Conservation (phyloP, 2,888 invertebrate genomes). For the Nematopogon swammerdamellus region DNA sequence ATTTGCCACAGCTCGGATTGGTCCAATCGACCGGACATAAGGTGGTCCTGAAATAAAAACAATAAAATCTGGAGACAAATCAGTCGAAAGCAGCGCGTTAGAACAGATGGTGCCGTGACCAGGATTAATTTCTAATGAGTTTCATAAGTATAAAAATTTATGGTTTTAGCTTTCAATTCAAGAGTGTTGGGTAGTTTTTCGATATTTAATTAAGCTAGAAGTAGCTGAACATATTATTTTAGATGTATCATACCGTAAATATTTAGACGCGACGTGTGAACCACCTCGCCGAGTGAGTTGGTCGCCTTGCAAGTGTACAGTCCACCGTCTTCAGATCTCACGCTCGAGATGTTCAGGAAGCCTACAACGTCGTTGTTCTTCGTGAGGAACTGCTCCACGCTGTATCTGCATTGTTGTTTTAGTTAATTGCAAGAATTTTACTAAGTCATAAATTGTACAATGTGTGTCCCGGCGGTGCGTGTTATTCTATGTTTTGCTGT, state of each 20-base stretch:
- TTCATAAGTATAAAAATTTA: too few species aligned
- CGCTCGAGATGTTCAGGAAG: constrained; percentile 78
- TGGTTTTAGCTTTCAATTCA: too few species aligned
- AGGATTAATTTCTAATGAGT: too few species aligned
- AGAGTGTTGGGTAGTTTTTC: too few species aligned
- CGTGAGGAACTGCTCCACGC: constrained; percentile 80
- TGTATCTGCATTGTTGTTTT: constrained; percentile 62
- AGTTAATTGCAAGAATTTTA: too few species aligned
- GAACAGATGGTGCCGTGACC: too few species aligned
- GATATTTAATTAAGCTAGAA: too few species aligned
- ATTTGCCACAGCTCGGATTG: constrained; percentile 77
- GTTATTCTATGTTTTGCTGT: too few species aligned
- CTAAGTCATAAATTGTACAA: too few species aligned
- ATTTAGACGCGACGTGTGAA: constrained; percentile 74
- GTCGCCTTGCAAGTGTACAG: constrained; percentile 79
- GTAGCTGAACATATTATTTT: background rate
- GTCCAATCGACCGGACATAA: constrained; percentile 73
- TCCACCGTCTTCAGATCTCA: constrained; percentile 80
- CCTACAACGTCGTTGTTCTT: constrained; percentile 79
- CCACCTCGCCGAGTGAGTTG: constrained; percentile 71
- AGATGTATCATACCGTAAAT: constrained; percentile 66
- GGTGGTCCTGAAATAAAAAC: constrained; percentile 64
- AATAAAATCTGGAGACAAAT: constrained; percentile 7
- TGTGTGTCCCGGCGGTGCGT: too few species aligned
- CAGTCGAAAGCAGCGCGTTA: too few species aligned